Conservation (phyloP, 2,888 invertebrate species). For the Lycia hirtaria region DNA sequence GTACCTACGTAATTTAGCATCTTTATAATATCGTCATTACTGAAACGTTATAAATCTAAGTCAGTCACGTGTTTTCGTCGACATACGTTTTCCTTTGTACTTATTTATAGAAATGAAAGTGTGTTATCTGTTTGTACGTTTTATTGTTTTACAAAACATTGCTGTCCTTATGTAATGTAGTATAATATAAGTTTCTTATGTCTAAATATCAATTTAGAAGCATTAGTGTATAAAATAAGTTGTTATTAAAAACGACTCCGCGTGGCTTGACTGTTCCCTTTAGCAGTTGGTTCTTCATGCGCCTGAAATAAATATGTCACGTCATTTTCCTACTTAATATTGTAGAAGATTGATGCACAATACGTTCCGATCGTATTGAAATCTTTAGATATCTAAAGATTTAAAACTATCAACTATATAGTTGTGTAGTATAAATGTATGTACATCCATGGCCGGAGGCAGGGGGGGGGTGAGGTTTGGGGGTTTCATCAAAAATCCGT, state of each 20-base stretch:
- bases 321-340: too few species aligned
- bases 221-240: background rate
- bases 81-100: constrained; percentile 2
- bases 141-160: constrained; percentile 18
- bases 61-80: constrained; percentile 12
- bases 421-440: too few species aligned
- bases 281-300: constrained; percentile 68
- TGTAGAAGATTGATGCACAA: too few species aligned
- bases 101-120: constrained; percentile 15
- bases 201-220: background rate
- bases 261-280: constrained; percentile 60
- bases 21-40: background rate
- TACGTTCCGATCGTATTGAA: too few species aligned
- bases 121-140: constrained; percentile 9
- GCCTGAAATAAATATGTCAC: constrained; percentile 55
- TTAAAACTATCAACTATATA: too few species aligned
- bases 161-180: background rate
- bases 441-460: too few species aligned
- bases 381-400: too few species aligned
- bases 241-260: constrained; percentile 62
- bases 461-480: too few species aligned
- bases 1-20: background rate
- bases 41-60: constrained; percentile 3
- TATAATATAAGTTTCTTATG: background rate
- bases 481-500: too few species aligned